These are phyloP conservation scores for Leptinotarsa undecemlineata DNA, from an alignment of 1,140 invertebrate species.

Conservation along the genomic window DNA sequence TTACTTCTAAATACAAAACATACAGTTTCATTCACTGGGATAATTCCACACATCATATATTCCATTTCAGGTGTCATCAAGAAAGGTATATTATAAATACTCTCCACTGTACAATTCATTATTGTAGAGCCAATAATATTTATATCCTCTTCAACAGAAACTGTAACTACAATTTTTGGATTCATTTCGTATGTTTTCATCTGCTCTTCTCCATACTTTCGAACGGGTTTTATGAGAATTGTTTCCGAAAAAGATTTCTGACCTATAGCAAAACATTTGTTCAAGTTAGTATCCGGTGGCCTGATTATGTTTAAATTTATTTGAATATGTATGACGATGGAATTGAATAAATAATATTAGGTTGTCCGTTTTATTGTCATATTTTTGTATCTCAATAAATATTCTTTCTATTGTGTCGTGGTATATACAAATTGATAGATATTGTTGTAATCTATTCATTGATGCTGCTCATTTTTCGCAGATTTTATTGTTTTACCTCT, in stretches of 20 bases:
- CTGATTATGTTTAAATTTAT: too few relatives aligned
- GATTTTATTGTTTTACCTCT: too few relatives aligned
- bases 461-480: too few relatives aligned
- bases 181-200: slow-evolving; percentile 37
- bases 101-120: slow-evolving; percentile 44
- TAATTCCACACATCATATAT: slow-evolving; percentile 35
- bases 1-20: background rate
- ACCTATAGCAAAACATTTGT: slow-evolving; percentile 13
- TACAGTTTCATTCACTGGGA: slow-evolving; percentile 31
- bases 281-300: too few relatives aligned
- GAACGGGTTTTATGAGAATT: slow-evolving; percentile 33
- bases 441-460: too few relatives aligned
- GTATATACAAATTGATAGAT: too few relatives aligned
- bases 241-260: slow-evolving; percentile 36
- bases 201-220: slow-evolving; percentile 33
- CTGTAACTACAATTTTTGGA: slow-evolving; percentile 38
- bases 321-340: too few relatives aligned
- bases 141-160: slow-evolving; percentile 36
- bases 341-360: too few relatives aligned
- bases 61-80: slow-evolving; percentile 41
- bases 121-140: slow-evolving; percentile 26
- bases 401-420: too few relatives aligned
- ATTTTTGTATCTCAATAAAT: too few relatives aligned
- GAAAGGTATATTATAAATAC: slow-evolving; percentile 43
- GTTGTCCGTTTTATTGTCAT: too few relatives aligned